phyloP scores from a whole-genome alignment of 2,113 vertebrate species.

The Oriolus oriolus region DNA sequence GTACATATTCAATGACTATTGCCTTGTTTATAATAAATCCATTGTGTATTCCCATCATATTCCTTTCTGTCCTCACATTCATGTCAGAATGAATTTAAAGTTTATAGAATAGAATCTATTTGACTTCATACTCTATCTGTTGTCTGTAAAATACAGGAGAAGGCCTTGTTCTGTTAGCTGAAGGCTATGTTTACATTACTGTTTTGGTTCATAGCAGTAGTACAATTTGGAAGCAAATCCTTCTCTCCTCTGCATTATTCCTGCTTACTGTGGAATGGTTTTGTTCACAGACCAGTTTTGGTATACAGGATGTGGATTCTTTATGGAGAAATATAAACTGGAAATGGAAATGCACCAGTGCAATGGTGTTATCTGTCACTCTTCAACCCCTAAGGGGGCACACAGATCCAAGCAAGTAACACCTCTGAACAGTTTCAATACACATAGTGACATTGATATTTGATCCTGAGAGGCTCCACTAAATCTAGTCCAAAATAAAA shows the following conservation, averaged over 20 bases:
- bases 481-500: constrained; percentile 3
- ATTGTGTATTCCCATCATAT: background rate
- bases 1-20: background rate
- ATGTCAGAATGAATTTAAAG: background rate
- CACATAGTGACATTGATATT: background rate
- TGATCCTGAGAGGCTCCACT: background rate
- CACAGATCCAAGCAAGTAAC: background rate
- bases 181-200: background rate
- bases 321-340: background rate
- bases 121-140: background rate
- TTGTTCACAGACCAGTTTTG: background rate
- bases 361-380: background rate
- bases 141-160: background rate
- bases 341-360: background rate
- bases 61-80: background rate
- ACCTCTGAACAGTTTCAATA: background rate
- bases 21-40: background rate
- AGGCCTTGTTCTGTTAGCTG: background rate
- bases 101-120: background rate
- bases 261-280: background rate
- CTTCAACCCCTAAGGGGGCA: background rate
- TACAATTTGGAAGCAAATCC: background rate
- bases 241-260: background rate
- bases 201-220: background rate
- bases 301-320: background rate